Conservation (phyloP, 92 coral and sea anemone genomes). For the Plumapathes pennacea region DNA sequence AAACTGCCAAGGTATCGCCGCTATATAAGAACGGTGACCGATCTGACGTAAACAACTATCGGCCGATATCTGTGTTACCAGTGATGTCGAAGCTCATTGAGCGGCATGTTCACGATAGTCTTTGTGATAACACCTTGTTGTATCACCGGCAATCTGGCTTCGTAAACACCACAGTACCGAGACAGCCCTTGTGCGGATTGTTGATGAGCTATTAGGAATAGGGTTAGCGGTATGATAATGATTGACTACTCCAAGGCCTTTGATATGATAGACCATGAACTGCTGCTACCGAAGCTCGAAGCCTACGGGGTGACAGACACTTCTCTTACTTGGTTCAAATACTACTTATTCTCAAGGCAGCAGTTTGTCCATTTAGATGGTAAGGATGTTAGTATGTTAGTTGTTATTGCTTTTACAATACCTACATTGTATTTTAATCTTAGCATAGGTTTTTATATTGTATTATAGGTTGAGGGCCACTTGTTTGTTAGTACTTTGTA, state of each 20-base stretch:
- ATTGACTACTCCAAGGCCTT: conserved; percentile 49
- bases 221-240: conserved; percentile 28
- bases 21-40: conserved; percentile 16
- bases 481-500: too few species aligned
- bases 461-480: too few species aligned
- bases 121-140: conserved; percentile 12
- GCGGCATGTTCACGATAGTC: conserved; percentile 24
- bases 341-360: conserved; percentile 42
- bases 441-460: too few species aligned
- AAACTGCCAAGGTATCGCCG: conserved; percentile 43
- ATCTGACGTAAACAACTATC: conserved; percentile 20
- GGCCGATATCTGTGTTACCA: conserved; percentile 37
- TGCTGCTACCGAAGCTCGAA: conserved; percentile 22
- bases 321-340: conserved; percentile 24
- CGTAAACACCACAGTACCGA: conserved; percentile 38
- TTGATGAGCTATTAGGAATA: conserved; percentile 40
- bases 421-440: too few species aligned
- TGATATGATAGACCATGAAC: conserved; percentile 25
- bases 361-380: too few species aligned
- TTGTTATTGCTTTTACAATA: too few species aligned
- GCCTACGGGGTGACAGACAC: conserved; percentile 26
- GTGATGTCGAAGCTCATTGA: conserved; percentile 39
- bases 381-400: too few species aligned
- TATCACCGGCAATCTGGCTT: conserved; percentile 22
- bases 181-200: conserved; percentile 35